Conservation (phyloP, 2,888 invertebrate genomes). For the Acronicta psi region DNA sequence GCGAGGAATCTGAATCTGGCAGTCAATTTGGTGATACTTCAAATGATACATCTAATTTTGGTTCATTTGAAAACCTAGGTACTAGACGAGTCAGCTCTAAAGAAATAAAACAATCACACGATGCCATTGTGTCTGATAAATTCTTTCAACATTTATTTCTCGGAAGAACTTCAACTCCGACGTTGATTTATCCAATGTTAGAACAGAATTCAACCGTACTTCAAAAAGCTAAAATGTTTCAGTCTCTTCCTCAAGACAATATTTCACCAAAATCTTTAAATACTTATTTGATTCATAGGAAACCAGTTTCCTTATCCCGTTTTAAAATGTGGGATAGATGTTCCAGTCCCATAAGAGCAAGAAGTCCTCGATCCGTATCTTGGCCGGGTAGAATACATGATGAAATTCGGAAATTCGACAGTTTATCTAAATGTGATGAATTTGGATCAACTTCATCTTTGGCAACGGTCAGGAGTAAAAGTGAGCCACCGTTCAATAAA, state of each 20-base stretch:
- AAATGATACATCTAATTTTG: slow-evolving; percentile 69
- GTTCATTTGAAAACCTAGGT: slow-evolving; percentile 68
- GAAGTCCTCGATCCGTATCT: slow-evolving; percentile 89
- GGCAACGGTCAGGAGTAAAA: slow-evolving; percentile 89
- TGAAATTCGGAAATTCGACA: slow-evolving; percentile 85
- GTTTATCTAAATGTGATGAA: slow-evolving; percentile 77
- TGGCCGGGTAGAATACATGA: slow-evolving; percentile 90
- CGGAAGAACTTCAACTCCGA: slow-evolving; percentile 76
- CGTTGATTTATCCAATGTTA: slow-evolving; percentile 63
- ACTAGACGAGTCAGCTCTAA: slow-evolving; percentile 69
- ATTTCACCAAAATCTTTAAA: slow-evolving; percentile 90
- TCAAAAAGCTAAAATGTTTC: slow-evolving; percentile 92
- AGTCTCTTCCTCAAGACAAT: slow-evolving; percentile 83
- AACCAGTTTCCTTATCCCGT: slow-evolving; percentile 92
- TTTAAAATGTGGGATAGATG: slow-evolving; percentile 91
- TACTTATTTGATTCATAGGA: slow-evolving; percentile 91
- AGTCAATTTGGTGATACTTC: slow-evolving; percentile 84
- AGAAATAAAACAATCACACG: slow-evolving; percentile 89
- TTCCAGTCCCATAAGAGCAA: slow-evolving; percentile 83
- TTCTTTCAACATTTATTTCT: slow-evolving; percentile 93
- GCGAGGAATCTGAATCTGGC: slow-evolving; percentile 68
- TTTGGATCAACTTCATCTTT: slow-evolving; percentile 84
- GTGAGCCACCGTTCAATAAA: slow-evolving; percentile 90
- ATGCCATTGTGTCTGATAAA: slow-evolving; percentile 89
- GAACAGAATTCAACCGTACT: slow-evolving; percentile 89